These are phyloP conservation scores for Mus spicilegus DNA, from an alignment of 2,113 vertebrate genomes.

Conservation along the genomic window DNA sequence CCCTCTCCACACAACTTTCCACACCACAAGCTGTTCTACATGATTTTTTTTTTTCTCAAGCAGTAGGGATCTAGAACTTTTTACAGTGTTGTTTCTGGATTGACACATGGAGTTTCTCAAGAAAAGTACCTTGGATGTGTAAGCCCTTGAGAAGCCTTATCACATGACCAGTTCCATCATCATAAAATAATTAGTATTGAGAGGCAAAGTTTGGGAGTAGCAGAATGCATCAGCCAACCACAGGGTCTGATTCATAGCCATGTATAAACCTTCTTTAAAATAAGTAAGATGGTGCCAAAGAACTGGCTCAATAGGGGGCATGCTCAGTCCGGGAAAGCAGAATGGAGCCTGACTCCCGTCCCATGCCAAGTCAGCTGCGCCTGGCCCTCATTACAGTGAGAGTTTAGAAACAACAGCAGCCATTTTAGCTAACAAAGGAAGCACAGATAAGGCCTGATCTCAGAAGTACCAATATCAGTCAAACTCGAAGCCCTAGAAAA, in stretches of 20 bases:
- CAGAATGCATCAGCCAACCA: neutral
- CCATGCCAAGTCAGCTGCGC: neutral
- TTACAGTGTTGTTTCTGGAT: neutral
- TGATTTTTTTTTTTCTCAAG: neutral
- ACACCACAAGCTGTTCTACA: neutral
- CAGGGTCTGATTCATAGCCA: slow-evolving; percentile 26
- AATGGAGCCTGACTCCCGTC: slow-evolving; percentile 45
- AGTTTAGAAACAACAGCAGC: slow-evolving; percentile 54
- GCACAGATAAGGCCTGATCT: slow-evolving; percentile 51
- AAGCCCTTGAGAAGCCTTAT: neutral
- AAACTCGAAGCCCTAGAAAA: neutral
- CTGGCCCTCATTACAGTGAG: neutral
- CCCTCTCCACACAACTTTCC: neutral
- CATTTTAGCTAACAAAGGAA: slow-evolving; percentile 45
- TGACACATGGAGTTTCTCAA: neutral
- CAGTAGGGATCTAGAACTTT: neutral
- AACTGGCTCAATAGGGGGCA: slow-evolving; percentile 13
- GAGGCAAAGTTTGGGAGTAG: neutral
- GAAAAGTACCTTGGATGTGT: neutral
- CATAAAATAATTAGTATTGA: neutral
- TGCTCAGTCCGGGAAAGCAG: slow-evolving; percentile 37
- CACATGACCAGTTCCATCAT: neutral
- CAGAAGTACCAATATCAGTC: slow-evolving; percentile 50
- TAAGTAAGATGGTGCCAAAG: slow-evolving; percentile 42
- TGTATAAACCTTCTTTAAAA: slow-evolving; percentile 41